phyloP scores from a whole-genome alignment of 2,797 vertebrate species.

The Ptychobarbus kaznakovi region DNA sequence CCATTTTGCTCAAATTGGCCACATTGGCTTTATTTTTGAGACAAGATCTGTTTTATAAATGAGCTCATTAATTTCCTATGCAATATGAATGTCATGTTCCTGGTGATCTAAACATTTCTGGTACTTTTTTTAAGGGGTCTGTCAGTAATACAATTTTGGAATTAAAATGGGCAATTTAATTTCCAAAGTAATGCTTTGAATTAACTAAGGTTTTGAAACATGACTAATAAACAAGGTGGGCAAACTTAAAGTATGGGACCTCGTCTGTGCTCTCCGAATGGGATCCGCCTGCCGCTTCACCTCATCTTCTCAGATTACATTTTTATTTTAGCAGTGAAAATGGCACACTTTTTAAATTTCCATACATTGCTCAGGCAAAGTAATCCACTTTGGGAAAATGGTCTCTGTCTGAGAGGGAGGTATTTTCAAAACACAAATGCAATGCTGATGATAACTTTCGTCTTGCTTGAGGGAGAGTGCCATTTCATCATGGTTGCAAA shows the following conservation, averaged over 20 bases:
- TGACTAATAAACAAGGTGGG: background rate
- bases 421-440: slow-evolving; percentile 45
- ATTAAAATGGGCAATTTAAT: slow-evolving; percentile 24
- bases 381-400: slow-evolving; percentile 47
- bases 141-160: background rate
- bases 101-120: slow-evolving; percentile 54
- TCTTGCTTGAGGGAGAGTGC: slow-evolving; percentile 48
- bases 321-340: slow-evolving; percentile 13
- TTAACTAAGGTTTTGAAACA: background rate
- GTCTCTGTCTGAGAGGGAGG: slow-evolving; percentile 38
- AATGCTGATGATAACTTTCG: slow-evolving; percentile 53
- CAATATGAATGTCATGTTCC: slow-evolving; percentile 66
- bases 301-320: background rate
- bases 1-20: slow-evolving; percentile 51
- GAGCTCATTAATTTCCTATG: slow-evolving; percentile 68
- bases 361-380: slow-evolving; percentile 22
- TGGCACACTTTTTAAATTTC: slow-evolving; percentile 27
- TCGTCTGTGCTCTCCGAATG: background rate
- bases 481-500: slow-evolving; percentile 38
- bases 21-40: slow-evolving; percentile 53
- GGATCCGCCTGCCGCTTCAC: background rate
- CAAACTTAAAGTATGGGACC: background rate
- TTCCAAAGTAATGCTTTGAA: slow-evolving; percentile 11
- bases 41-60: slow-evolving; percentile 66
- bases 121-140: background rate